Percentiles rank a stretch among this genome's conserved stretches.
Conservation (phyloP, 2,113 vertebrate genomes). For the Rhabdornis inornatus region DNA sequence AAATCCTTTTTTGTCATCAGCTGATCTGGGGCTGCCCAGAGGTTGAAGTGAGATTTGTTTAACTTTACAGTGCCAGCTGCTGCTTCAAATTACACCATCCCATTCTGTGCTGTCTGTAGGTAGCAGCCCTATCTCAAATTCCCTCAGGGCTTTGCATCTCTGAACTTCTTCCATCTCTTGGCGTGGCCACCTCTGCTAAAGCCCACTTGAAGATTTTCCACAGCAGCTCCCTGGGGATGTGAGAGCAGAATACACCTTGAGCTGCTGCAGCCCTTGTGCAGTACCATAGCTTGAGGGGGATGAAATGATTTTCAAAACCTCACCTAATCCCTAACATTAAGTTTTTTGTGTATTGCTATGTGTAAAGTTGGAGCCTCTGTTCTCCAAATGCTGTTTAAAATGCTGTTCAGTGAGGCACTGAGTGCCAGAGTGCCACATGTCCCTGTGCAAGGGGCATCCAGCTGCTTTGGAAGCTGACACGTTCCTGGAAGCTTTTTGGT, state of each 20-base stretch:
- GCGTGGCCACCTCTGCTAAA: background rate
- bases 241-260: accelerated
- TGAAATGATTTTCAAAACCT: background rate
- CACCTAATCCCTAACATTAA: background rate
- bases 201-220: background rate
- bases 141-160: background rate
- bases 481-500: conserved; percentile 46
- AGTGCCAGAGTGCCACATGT: background rate
- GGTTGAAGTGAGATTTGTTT: background rate
- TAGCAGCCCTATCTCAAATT: background rate
- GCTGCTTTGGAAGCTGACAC: background rate
- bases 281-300: background rate
- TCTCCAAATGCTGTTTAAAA: conserved; percentile 32
- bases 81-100: background rate
- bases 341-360: background rate
- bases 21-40: background rate
- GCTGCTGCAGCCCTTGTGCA: background rate
- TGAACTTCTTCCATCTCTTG: background rate
- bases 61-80: background rate
- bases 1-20: background rate
- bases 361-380: background rate
- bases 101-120: background rate
- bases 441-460: background rate
- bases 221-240: background rate
- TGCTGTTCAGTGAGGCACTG: background rate